Evolutionary conservation across 2,888 invertebrate species (phyloP), one percentile per base, ranked within the genome.

Genomic region (Agonopterix heracliana): DNA sequence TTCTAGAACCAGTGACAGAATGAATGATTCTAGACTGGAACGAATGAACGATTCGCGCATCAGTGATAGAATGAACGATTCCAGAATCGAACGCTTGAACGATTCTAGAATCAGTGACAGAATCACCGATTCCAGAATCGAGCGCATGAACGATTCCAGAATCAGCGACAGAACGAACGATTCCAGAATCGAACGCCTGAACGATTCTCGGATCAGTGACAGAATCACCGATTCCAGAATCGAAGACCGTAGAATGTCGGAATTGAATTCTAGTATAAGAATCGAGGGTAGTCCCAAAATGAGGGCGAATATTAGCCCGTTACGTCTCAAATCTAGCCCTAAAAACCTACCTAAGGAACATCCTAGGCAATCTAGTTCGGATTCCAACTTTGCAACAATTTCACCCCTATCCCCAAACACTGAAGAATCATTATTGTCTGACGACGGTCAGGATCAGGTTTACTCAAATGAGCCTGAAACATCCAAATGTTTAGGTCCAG

Each of bases 341-440:
- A 78, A 78, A 53, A 72, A 70, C 41, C 49, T 72, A 14, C 66
- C 67, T 2, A 78, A 77, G 48, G 78, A 79, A 9, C 77, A 78
- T 46, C 71, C 71, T 0, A 73, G 78, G 47, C 81, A 81, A 26
- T 70, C 75, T 0, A 78, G 76, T 48, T 62, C 68, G 0, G 80
- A 81, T 36, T 72, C 75, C 0, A 67, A 51, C 8, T 81, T 78
- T 53, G 68, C 76, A 10, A 65, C 69, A 51, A 68, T 76, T 5
- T 83, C 85, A 1, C 85, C 86, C 1, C 41, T 87, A 56, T 81
- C 87, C 0, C 87, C 87, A 2, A 86, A 82, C 10, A 86, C 84
- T 0, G 88, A 88, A 50, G 86, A 88, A 53, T 82, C 86, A 5
- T 63, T 86, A 46, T 56, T 87, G 34, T 83, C 84, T 57, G 82